Evolutionary conservation across 2,113 vertebrate genomes (phyloP).

Genomic region (Melanerpes formicivorus): DNA sequence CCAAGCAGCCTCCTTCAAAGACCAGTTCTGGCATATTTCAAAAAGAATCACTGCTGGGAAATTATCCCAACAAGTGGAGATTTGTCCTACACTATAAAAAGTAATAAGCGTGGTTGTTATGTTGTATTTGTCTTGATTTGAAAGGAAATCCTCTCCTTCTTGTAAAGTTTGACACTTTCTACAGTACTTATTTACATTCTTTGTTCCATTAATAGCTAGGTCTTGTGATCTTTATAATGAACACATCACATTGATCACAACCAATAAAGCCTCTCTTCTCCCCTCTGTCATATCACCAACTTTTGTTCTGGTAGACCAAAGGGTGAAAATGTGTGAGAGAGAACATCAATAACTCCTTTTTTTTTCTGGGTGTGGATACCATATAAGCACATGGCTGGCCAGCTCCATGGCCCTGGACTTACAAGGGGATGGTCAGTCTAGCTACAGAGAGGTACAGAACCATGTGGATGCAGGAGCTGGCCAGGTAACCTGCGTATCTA

Average conservation of each 20-base stretch:
- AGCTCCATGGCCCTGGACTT: neutral
- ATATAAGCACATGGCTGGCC: neutral
- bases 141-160: neutral
- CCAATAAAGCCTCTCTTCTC: neutral
- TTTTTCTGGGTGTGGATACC: neutral
- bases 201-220: neutral
- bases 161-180: neutral
- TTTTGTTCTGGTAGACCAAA: neutral
- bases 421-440: neutral
- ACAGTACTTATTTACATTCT: neutral
- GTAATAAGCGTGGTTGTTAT: neutral
- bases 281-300: neutral
- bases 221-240: neutral
- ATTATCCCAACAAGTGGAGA: neutral
- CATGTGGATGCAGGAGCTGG: neutral
- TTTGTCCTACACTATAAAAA: neutral
- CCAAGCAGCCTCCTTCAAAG: neutral
- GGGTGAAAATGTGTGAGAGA: neutral
- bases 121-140: conserved; percentile 13
- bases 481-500: neutral
- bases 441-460: neutral
- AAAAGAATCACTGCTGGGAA: neutral
- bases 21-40: neutral
- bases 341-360: neutral
- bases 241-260: neutral